Conservation (phyloP, 2,797 vertebrate genomes). For the Sciurus vulgaris region DNA sequence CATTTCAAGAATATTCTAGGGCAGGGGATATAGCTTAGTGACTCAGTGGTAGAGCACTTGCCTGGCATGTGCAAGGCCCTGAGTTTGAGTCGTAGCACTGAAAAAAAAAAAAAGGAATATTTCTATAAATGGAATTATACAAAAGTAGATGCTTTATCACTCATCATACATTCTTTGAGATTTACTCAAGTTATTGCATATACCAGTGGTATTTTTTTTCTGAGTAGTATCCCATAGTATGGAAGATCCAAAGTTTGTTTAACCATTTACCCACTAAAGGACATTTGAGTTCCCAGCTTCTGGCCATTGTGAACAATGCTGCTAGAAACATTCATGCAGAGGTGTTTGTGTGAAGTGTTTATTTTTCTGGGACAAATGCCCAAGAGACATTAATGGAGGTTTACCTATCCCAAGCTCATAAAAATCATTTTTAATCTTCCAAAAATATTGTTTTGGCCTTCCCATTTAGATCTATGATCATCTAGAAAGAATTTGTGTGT, state of each 20-base stretch:
- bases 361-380: slow-evolving; percentile 11
- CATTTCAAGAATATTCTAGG: not conserved
- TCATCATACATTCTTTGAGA: not conserved
- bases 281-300: not conserved
- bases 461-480: not conserved
- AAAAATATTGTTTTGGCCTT: not conserved
- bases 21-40: not conserved
- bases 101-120: too few relatives aligned
- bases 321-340: not conserved
- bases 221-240: fast-evolving
- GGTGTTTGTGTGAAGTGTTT: not conserved
- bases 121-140: not conserved
- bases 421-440: not conserved
- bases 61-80: not conserved
- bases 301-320: not conserved
- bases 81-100: not conserved
- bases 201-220: not conserved
- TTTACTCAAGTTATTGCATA: too few relatives aligned
- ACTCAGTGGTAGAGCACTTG: not conserved
- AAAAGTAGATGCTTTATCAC: not conserved
- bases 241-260: too few relatives aligned
- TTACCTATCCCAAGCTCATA: not conserved
- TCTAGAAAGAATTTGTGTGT: not conserved
- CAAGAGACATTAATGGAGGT: not conserved
- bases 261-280: not conserved